Base-by-base conservation (phyloP, 2,888 invertebrate genomes). In the Mesodorylaimus sp. region DNA sequence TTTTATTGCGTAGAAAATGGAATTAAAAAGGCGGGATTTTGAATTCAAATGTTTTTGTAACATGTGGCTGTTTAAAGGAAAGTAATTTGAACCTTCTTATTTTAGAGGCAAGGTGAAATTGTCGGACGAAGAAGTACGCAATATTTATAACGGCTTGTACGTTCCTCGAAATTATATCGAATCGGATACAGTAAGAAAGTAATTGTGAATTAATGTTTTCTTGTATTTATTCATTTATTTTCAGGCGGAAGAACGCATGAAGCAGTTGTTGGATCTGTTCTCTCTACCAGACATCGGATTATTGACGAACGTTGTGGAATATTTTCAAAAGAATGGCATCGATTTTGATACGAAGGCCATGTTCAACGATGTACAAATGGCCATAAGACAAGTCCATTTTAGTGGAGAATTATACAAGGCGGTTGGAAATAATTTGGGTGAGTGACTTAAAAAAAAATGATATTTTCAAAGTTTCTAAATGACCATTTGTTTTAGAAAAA, bases 261-360 rank as follows among this genome's bases (percentile, higher is more conserved):
- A 87, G 21, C 93, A 95, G 67, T 72, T 95, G 59, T 88, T 91
- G 3, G 95, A 95, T 73, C 70, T 93, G 49, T 95, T 95, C 71
- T 89, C 91, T 5, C 82, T 93, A 42, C 93, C 95, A 27, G 91
- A 93, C 75, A 88, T 91, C 80, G 80, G 84, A 56, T 72, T 95
- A 39, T 72, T 93, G 2, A 85, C 88, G 60, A 87, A 89, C 70
- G 84, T 93, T 2, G 83, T 87, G 0, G 87, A 93, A 71, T 87
- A 82, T 72, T 89, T 93, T 63, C 79, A 83, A 56, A 76, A 75
- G 48, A 82, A 87, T 68, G 80, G 81, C 58, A 85, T 93, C 56
- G 83, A 85, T 62, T 95, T 84, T 68, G 85, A 89, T 69, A 88
- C 95, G 1, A 88, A 89, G 70, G 88, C 89, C 62, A 75, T 95